A percentile compares a stretch with the other conserved stretches of the same genome.
Conservation (phyloP, 2,797 vertebrate genomes). For the Leptodactylus fallax region DNA sequence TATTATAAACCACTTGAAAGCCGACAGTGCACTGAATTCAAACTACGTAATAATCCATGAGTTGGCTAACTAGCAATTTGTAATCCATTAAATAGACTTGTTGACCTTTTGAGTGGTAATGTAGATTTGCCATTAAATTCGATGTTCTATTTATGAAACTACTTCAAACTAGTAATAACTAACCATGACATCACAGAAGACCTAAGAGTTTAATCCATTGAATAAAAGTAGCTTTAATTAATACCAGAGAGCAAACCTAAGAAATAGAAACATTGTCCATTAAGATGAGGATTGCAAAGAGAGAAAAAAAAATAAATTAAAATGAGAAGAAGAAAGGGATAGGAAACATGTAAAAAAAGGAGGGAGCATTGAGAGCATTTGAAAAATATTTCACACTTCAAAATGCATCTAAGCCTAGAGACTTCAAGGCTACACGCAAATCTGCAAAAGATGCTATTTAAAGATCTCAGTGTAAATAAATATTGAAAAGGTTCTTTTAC, state of each 20-base stretch:
- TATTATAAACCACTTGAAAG: too few species aligned
- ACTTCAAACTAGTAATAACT: background rate
- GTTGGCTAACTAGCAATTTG: too few species aligned
- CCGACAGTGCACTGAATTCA: too few species aligned
- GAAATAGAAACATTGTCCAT: conserved; percentile 17
- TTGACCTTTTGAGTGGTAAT: too few species aligned
- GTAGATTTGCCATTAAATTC: too few species aligned
- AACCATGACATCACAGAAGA: background rate
- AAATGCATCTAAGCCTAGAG: conserved; percentile 32
- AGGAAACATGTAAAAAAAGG: background rate
- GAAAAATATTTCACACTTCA: conserved; percentile 50
- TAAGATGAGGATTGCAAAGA: conserved; percentile 15
- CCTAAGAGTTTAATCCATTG: background rate
- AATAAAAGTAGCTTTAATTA: conserved; percentile 22
- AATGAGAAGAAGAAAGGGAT: background rate
- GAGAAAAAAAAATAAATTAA: conserved; percentile 1
- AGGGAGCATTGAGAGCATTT: conserved; percentile 8
- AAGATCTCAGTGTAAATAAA: conserved; percentile 52
- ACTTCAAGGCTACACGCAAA: conserved; percentile 51
- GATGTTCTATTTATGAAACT: background rate
- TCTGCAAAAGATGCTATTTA: conserved; percentile 51
- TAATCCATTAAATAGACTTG: too few species aligned
- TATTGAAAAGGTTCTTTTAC: conserved; percentile 45
- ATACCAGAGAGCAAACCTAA: background rate
- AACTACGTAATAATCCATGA: too few species aligned